Base-by-base conservation (phyloP, 2,888 invertebrate species). In the Helobdella robusta region DNA sequence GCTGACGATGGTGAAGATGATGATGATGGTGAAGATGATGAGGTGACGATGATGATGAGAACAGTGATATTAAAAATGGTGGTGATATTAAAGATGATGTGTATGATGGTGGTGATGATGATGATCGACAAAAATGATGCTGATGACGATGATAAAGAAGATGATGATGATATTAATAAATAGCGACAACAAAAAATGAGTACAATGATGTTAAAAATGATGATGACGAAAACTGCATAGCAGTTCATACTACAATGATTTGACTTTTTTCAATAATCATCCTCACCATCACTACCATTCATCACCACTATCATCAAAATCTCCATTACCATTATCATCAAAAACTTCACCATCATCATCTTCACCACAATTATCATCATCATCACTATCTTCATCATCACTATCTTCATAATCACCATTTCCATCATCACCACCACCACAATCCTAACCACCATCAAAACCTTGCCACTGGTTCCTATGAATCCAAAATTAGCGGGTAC, bases 401-500 rank as follows among this genome's bases (percentile, higher is more conserved):
- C 18, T n/a, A 2, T 56, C 4, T 4, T 1, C 6, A 56, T 30
- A 6, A 1, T 56, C 32, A 56, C 28, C 25, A 56, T 56, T 1
- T 5, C n/a, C 25, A 56, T 56, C 25, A 30, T 30, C 25, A 56
- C 6, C 32, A 32, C 28, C 8, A 1, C 1, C 25, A 30, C 32
- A 56, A n/a, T 28, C n/a, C 59, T n/a, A 23, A n/a, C 11, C 52
- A 20, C 52, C 11, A 15, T 23, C 30, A 54, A 8, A 11, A 64
- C 65, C 58, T 50, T 36, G 11, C 25, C 46, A 28, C 48, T 50
- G 15, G 52, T 35, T 2, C 68, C 70, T 18, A 25, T 20, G 61
- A 66, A 70, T 46, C 20, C 28, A 30, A 70, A 36, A 23, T 52
- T 34, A 6, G 64, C 46, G 4, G 72, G 69, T 4, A 70, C 54